Percentiles rank a stretch among this genome's conserved stretches.
These are phyloP conservation scores for Poliocrania exsul DNA, from an alignment of 2,797 vertebrate genomes.

Conservation along the genomic window DNA sequence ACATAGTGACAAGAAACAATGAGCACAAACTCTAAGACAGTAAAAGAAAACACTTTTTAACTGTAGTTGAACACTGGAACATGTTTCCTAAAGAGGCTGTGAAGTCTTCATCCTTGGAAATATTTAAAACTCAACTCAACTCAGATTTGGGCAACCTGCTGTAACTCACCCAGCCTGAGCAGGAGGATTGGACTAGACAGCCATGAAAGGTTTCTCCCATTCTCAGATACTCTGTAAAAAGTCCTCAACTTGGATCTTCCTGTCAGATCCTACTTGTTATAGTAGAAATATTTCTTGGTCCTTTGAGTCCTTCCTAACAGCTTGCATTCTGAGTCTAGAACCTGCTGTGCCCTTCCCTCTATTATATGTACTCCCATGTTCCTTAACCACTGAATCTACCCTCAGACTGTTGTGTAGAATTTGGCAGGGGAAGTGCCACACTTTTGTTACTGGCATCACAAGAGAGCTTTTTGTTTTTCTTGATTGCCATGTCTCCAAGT, in stretches of 20 bases:
- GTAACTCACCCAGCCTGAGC: neutral
- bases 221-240: neutral
- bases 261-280: neutral
- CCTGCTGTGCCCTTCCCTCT: neutral
- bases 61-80: neutral
- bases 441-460: neutral
- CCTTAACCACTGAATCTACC: neutral
- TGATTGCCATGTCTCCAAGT: neutral
- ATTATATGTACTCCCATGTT: neutral
- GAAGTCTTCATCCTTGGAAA: neutral
- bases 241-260: neutral
- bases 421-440: neutral
- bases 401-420: neutral
- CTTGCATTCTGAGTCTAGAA: neutral
- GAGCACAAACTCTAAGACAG: neutral
- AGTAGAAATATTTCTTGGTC: neutral
- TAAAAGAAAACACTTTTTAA: neutral
- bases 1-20: neutral
- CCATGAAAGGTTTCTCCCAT: neutral
- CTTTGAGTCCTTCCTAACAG: neutral
- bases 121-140: neutral
- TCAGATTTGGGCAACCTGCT: neutral
- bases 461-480: neutral
- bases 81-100: neutral
- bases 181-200: neutral